Evolutionary conservation across 1,140 invertebrate species (phyloP).

Genomic region (Drosophila erecta): DNA sequence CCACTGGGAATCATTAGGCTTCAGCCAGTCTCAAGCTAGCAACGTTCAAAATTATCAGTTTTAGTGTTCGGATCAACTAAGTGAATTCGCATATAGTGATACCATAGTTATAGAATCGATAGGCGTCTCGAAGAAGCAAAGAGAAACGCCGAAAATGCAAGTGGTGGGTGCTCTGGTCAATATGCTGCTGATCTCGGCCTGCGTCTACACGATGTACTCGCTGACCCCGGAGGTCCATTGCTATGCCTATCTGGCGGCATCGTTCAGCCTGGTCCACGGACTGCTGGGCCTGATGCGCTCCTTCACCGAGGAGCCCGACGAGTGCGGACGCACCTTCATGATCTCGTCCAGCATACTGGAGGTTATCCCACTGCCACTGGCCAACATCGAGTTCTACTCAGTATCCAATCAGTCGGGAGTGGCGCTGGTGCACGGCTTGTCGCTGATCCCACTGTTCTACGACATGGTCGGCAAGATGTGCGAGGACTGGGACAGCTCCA

Average conservation of each 20-base stretch:
- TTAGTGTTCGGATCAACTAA: too few species aligned
- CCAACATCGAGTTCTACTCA: conserved; percentile 60
- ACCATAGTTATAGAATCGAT: conserved; percentile 1
- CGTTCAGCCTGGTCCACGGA: conserved; percentile 62
- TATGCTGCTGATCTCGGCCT: conserved; percentile 39
- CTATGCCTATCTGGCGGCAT: conserved; percentile 59
- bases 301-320: conserved; percentile 22
- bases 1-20: too few species aligned
- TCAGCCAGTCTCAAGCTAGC: too few species aligned
- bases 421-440: conserved; percentile 51
- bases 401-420: conserved; percentile 12
- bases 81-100: neutral
- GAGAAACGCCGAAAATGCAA: conserved; percentile 35
- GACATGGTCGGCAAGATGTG: conserved; percentile 53
- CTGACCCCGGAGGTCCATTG: conserved; percentile 42
- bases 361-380: conserved; percentile 47
- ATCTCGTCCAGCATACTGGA: too few species aligned
- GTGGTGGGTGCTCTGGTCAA: conserved; percentile 7
- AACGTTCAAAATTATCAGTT: too few species aligned
- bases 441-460: conserved; percentile 61
- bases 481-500: conserved; percentile 49
- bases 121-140: too few species aligned
- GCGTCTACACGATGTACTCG: conserved; percentile 39
- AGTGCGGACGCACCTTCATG: too few species aligned
- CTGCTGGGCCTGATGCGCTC: conserved; percentile 37